Evolutionary conservation across 2,888 invertebrate species (phyloP), one percentile per base, ranked within the genome.

Genomic region (Sminthurinus aureus): DNA sequence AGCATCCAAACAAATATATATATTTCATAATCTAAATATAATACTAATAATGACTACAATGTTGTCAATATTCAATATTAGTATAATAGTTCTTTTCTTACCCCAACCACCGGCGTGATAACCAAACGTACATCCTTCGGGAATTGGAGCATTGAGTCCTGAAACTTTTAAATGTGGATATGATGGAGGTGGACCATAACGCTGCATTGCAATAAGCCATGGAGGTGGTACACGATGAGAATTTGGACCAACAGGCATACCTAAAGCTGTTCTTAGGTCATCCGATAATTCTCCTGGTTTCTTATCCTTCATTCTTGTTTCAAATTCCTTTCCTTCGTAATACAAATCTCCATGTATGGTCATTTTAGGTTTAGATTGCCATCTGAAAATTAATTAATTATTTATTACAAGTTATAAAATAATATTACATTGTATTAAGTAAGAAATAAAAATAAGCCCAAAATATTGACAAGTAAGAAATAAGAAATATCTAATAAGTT

Each of bases 21-120:
- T 6, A 38, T n/a, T n/a, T n/a, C 38, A 38, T 38, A 1, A 38
- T 38, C 6, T 6, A 38, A 38, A 38, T 38, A 38, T 38, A 38
- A 38, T 38, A 38, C 38, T 38, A 38, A 38, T 38, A 38, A 38
- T n/a, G n/a, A 38, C 38, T 38, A 38, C 6, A 38, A 38, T 6
- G 6, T 38, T 38, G 38, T 1, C 6, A 38, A 38, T 38, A 38
- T 38, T 6, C 6, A n/a, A n/a, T n/a, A n/a, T n/a, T n/a, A n/a
- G n/a, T n/a, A n/a, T 38, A 38, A 38, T 38, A 38, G 38, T 38
- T 38, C 6, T 38, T 38, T 38, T 38, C 38, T 38, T 38, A 85
- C 99, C 99, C 99, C 99, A 99, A 50, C 99, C 99, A 67, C 98
- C 99, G 0, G 99, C 98, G 91, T 99, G 99, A 91, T 99, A 99